phyloP scores from a whole-genome alignment of 2,113 vertebrate species.

The Chascanopsetta lugubris region DNA sequence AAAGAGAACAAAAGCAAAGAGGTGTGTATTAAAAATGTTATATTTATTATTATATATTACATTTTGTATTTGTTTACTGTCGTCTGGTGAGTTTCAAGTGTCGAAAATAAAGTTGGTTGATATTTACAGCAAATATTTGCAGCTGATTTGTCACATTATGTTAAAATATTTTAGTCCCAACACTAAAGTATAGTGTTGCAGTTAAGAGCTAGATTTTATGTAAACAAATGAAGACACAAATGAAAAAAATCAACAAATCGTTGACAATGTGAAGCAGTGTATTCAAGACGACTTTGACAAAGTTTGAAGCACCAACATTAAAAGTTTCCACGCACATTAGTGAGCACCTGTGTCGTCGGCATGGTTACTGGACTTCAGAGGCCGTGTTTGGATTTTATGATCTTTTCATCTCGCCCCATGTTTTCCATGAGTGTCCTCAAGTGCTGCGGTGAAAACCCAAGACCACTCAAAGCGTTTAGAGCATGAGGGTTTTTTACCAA shows the following conservation, averaged over 20 bases:
- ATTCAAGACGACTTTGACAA: not conserved
- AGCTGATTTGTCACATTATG: too few species aligned
- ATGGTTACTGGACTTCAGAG: slow-evolving; percentile 27
- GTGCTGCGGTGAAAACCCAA: slow-evolving; percentile 45
- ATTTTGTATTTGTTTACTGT: too few species aligned
- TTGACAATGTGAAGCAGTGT: slow-evolving; percentile 7
- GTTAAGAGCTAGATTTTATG: too few species aligned
- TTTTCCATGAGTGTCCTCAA: slow-evolving; percentile 49
- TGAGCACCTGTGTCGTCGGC: slow-evolving; percentile 15
- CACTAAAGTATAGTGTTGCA: too few species aligned
- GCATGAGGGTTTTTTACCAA: slow-evolving; percentile 39
- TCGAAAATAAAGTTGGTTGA: too few species aligned
- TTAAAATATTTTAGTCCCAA: too few species aligned
- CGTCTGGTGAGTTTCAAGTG: too few species aligned
- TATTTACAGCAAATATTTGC: too few species aligned
- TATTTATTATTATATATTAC: too few species aligned
- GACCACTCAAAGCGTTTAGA: slow-evolving; percentile 67
- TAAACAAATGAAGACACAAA: too few species aligned
- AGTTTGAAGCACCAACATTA: slow-evolving; percentile 2
- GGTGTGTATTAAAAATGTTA: too few species aligned
- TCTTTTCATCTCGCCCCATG: slow-evolving; percentile 32
- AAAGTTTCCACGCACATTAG: slow-evolving; percentile 1
- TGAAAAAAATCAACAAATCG: not conserved
- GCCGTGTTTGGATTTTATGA: slow-evolving; percentile 39
- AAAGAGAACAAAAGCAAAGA: too few species aligned